A percentile compares a stretch with the other conserved stretches of the same genome.
phyloP scores from a whole-genome alignment of 2,113 vertebrate species.

The Columbina picui region DNA sequence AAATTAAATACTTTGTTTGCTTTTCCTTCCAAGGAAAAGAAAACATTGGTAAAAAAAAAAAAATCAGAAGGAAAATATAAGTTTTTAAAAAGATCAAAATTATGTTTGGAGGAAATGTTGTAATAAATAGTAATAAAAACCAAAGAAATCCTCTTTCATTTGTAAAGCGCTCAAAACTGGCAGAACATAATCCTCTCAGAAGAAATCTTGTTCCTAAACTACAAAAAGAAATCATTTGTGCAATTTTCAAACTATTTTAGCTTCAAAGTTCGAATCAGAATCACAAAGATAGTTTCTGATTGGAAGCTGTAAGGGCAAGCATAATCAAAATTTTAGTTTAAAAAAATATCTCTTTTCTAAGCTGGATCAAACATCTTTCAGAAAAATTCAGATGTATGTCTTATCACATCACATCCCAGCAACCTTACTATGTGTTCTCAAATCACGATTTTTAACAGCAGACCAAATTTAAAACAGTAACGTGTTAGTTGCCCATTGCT shows the following conservation, averaged over 20 bases:
- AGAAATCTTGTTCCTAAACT: not conserved
- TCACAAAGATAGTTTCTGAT: not conserved
- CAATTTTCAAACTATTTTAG: not conserved
- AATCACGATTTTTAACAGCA: not conserved
- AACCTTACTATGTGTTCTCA: not conserved
- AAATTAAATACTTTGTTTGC: not conserved
- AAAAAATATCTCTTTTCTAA: not conserved
- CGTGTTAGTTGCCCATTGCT: not conserved
- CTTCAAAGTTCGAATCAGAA: not conserved
- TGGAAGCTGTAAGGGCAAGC: not conserved
- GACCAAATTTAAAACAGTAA: not conserved
- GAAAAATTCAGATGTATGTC: not conserved
- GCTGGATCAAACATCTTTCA: not conserved
- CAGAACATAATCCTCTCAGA: slow-evolving; percentile 27
- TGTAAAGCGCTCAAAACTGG: not conserved
- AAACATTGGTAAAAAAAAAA: not conserved
- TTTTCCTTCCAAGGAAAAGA: not conserved
- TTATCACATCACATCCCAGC: not conserved
- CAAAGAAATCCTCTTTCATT: slow-evolving; percentile 18
- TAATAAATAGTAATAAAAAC: not conserved
- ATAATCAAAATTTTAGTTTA: not conserved
- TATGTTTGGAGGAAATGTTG: not conserved
- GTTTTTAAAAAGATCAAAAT: not conserved
- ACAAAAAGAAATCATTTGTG: not conserved
- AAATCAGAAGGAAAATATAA: not conserved